Evolutionary conservation across 1,140 invertebrate species (phyloP), one percentile per base, ranked within the genome.

Genomic region (Colletes latitarsis): DNA sequence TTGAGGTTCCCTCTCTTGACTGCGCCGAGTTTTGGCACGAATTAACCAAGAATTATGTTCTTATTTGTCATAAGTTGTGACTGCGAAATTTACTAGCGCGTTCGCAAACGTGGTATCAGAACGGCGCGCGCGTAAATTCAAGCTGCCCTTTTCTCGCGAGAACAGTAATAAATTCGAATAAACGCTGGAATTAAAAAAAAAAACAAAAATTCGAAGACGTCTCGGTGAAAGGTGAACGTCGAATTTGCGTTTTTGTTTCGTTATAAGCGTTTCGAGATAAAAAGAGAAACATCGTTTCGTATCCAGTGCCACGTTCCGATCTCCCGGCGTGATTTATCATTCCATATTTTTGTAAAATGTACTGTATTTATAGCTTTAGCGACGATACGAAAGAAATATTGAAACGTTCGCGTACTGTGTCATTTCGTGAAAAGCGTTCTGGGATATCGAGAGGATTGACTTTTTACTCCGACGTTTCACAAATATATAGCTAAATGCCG

Each of bases 1-100:
- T 15, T 30, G 30, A 30, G 17, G 39, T 17, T 14, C 64, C 14
- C 67, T 15, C 77, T 12, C 15, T 30, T 62, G 49, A 52, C 49
- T 17, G 30, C n/a, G 55, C 60, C n/a, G 69, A 72, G 77, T 79
- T 79, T 66, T 79, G 69, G 19, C 49, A 19, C 53, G 69, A 79
- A 79, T 79, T 79, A 79, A 79, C 77, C 49, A 73, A 79, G 77
- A 79, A 79, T 79, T 79, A 79, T 79, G 77, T n/a, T 79, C 77
- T 79, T 79, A 60, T 79, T 79, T 79, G 73, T 79, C 77, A 64
- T 64, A 79, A 79, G 69, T 79, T 79, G 77, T 55, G 77, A 79
- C 77, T 72, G 39, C 9, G 49, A 55, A 79, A 79, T 79, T 79
- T 79, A 73, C 60, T 64, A 52, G 41, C 39, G 41, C 69, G 14